A percentile compares a stretch with the other conserved stretches of the same genome.
Conservation (phyloP, 2,797 vertebrate species). For the Hozukius guyotensis region DNA sequence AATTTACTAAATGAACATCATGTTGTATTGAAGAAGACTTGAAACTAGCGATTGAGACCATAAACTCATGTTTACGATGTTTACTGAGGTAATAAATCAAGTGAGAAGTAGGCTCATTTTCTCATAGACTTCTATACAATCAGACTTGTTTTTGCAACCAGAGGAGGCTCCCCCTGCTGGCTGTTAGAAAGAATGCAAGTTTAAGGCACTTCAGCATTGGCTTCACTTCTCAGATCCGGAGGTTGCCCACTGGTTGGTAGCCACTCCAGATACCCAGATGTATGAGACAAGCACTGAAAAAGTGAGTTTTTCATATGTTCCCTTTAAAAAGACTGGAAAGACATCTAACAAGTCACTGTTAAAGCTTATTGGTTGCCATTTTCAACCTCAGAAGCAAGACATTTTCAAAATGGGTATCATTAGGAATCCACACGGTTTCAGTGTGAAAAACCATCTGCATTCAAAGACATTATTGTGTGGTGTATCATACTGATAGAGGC, state of each 20-base stretch:
- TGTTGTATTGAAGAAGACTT: no score
- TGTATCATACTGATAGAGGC: not conserved
- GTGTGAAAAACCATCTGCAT: not conserved
- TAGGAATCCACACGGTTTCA: not conserved
- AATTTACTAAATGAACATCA: no score
- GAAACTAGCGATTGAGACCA: no score
- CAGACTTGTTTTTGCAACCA: no score
- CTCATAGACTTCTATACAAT: no score
- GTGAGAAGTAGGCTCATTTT: no score
- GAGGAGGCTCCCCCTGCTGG: no score
- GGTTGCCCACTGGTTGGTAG: no score
- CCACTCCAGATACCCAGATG: no score
- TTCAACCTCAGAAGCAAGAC: not conserved
- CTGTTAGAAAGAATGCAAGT: rapidly evolving
- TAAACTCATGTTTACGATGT: no score
- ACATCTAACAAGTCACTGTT: not conserved
- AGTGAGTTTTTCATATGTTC: not conserved
- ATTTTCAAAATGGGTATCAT: not conserved
- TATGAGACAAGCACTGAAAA: not conserved
- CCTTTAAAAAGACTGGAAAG: not conserved
- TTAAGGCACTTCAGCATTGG: no score
- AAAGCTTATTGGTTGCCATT: not conserved
- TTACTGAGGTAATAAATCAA: rapidly evolving
- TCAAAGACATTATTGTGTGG: not conserved
- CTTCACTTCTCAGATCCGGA: rapidly evolving